Evolutionary conservation across 2,113 vertebrate species (phyloP).

Genomic region (Jacana jacana): DNA sequence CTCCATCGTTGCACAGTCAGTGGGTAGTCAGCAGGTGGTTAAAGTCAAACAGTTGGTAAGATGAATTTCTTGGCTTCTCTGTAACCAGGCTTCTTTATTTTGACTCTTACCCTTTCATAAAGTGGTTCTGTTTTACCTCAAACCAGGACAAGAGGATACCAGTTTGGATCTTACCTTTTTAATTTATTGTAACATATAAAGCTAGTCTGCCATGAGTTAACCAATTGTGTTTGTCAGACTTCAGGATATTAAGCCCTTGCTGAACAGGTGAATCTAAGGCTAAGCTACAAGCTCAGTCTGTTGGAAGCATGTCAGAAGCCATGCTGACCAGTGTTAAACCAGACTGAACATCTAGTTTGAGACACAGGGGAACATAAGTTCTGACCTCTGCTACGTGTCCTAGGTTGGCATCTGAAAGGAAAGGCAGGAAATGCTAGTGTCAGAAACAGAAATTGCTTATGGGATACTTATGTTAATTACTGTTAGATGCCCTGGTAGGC

Average conservation of each 20-base stretch:
- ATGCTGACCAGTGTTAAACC: background rate
- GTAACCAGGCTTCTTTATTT: background rate
- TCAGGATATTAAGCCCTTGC: background rate
- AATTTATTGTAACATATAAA: background rate
- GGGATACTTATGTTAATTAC: background rate
- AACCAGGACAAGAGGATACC: background rate
- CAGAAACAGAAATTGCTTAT: background rate
- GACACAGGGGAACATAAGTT: accelerated
- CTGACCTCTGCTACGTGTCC: accelerated
- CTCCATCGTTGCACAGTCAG: background rate
- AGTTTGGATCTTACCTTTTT: background rate
- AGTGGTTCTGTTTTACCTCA: too few species aligned
- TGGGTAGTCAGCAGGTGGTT: constrained; percentile 53
- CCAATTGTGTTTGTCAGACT: background rate
- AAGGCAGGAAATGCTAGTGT: background rate
- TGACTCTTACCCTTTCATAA: background rate
- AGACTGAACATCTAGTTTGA: background rate
- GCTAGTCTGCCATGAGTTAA: background rate
- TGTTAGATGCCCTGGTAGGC: background rate
- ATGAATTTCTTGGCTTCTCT: background rate
- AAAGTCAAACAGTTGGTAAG: constrained; percentile 82
- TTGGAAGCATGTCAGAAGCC: background rate
- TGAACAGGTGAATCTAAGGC: background rate
- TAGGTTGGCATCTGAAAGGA: background rate
- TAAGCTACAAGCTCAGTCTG: background rate